Percentiles rank a stretch among this genome's conserved stretches.
Conservation (phyloP, 1,140 invertebrate genomes). For the Nixonia krombeini region DNA sequence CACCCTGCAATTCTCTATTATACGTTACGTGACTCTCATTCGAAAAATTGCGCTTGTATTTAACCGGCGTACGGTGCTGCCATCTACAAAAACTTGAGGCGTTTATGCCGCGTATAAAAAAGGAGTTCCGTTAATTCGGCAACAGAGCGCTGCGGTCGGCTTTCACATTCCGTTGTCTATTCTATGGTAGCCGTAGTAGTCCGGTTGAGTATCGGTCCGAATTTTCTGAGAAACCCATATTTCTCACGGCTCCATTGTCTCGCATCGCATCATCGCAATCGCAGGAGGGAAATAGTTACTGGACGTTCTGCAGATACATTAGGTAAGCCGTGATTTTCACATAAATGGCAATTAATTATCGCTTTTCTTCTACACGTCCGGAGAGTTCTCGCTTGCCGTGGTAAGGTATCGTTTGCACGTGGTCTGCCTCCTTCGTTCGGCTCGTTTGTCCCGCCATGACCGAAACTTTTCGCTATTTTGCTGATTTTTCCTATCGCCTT, state of each 20-base stretch:
- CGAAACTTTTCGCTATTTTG: neutral
- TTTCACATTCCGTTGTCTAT: slow-evolving; percentile 7
- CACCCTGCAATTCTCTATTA: too few relatives aligned
- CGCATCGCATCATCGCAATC: slow-evolving; percentile 31
- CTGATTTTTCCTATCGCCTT: too few relatives aligned
- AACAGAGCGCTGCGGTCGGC: too few relatives aligned
- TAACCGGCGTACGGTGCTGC: too few relatives aligned
- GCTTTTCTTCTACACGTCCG: neutral
- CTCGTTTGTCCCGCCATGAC: slow-evolving; percentile 17
- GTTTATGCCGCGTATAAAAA: too few relatives aligned
- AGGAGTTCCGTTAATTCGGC: too few relatives aligned
- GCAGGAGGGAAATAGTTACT: slow-evolving; percentile 16
- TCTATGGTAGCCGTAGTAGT: slow-evolving; percentile 53
- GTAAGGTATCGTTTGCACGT: slow-evolving; percentile 49
- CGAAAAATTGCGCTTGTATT: too few relatives aligned
- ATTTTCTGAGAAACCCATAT: slow-evolving; percentile 55
- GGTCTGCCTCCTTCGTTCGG: slow-evolving; percentile 33
- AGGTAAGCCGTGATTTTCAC: slow-evolving; percentile 37
- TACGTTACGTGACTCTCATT: too few relatives aligned
- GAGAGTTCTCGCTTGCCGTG: slow-evolving; percentile 1
- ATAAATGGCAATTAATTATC: neutral
- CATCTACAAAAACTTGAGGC: too few relatives aligned
- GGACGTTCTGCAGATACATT: slow-evolving; percentile 2
- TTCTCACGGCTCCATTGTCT: slow-evolving; percentile 49
- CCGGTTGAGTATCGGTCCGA: slow-evolving; percentile 56